Conservation (phyloP, 2,888 invertebrate genomes). For the Hartigia nigra region DNA sequence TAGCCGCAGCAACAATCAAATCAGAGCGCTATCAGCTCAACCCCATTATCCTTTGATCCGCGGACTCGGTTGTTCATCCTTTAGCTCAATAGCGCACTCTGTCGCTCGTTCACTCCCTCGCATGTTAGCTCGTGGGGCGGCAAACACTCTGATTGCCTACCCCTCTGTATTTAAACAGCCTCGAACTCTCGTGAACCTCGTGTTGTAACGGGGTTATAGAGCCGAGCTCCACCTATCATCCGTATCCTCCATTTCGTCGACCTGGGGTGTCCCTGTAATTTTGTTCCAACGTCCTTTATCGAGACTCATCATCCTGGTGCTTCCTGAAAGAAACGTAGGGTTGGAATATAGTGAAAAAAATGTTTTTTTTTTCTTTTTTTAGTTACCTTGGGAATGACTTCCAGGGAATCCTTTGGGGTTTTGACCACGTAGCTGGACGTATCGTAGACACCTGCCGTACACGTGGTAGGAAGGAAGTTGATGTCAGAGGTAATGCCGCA, state of each 20-base stretch:
- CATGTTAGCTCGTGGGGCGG: slow-evolving; percentile 53
- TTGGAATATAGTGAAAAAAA: neutral
- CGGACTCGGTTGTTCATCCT: slow-evolving; percentile 7
- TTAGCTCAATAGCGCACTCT: slow-evolving; percentile 26
- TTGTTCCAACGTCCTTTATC: neutral
- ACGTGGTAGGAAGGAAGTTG: slow-evolving; percentile 58
- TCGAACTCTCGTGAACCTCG: slow-evolving; percentile 38
- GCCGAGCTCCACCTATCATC: neutral
- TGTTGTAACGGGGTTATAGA: neutral
- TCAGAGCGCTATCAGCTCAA: slow-evolving; percentile 60
- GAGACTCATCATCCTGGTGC: neutral
- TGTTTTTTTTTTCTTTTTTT: neutral
- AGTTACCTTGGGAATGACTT: neutral
- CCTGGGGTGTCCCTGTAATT: neutral
- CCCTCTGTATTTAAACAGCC: slow-evolving; percentile 60
- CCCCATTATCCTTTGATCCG: slow-evolving; percentile 57
- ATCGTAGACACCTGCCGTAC: slow-evolving; percentile 30
- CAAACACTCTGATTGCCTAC: slow-evolving; percentile 65
- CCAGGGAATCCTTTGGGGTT: neutral
- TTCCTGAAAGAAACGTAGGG: neutral
- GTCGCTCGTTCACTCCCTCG: slow-evolving; percentile 37
- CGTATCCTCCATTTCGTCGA: neutral
- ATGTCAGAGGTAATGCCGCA: slow-evolving; percentile 43
- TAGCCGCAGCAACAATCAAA: slow-evolving; percentile 65
- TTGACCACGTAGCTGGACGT: neutral